Conservation (phyloP, 2,888 invertebrate genomes). For the Tanaodytes sp. region DNA sequence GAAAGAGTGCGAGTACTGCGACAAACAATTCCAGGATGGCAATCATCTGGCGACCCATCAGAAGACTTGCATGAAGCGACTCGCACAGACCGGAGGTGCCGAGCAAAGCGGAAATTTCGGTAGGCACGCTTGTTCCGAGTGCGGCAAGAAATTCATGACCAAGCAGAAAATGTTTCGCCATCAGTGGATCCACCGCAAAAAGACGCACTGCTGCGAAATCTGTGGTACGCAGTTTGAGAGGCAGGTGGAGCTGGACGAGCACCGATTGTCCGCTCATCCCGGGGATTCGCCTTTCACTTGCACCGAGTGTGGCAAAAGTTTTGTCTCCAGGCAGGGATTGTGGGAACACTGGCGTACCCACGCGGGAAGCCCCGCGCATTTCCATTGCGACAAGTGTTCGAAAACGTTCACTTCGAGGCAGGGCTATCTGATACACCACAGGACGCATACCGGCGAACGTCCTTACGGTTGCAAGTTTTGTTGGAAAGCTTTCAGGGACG, state of each 20-base stretch:
- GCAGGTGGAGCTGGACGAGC: conserved; percentile 71
- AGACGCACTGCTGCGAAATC: conserved; percentile 72
- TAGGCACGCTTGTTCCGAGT: conserved; percentile 72
- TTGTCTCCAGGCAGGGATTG: conserved; percentile 73
- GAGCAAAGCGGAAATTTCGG: conserved; percentile 67
- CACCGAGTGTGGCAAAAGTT: conserved; percentile 73
- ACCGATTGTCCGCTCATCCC: conserved; percentile 72
- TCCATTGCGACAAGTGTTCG: conserved; percentile 74
- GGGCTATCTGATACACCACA: conserved; percentile 74
- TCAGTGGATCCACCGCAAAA: conserved; percentile 74
- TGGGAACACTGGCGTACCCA: conserved; percentile 73
- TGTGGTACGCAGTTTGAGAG: conserved; percentile 72
- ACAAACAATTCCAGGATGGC: conserved; percentile 73
- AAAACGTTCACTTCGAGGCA: conserved; percentile 75
- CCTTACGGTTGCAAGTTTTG: conserved; percentile 75
- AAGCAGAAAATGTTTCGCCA: conserved; percentile 74
- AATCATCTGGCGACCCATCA: conserved; percentile 72
- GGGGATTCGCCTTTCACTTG: conserved; percentile 72
- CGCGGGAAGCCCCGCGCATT: conserved; percentile 72
- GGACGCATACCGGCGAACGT: conserved; percentile 75
- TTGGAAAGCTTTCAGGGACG: conserved; percentile 76
- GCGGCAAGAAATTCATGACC: conserved; percentile 73
- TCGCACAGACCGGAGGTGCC: conserved; percentile 61
- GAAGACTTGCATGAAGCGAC: conserved; percentile 67
- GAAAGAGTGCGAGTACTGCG: conserved; percentile 74